Evolutionary conservation across 1,140 invertebrate species (phyloP).

Genomic region (Aphaenogaster rudis): DNA sequence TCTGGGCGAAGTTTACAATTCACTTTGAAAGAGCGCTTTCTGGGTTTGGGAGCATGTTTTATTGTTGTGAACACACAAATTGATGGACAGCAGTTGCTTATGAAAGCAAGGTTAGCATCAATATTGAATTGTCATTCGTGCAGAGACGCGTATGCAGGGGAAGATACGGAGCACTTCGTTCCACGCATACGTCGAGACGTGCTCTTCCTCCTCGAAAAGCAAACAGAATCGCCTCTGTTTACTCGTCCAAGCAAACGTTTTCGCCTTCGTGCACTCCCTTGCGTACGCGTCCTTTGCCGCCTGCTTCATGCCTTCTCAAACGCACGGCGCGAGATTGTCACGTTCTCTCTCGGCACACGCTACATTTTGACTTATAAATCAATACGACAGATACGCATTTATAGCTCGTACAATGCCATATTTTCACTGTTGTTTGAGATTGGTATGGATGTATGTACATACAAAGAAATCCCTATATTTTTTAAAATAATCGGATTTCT

Average conservation of each 20-base stretch:
- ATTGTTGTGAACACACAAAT: conserved; percentile 64
- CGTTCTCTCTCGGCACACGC: conserved; percentile 5
- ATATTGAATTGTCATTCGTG: conserved; percentile 68
- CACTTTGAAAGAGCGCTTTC: conserved; percentile 52
- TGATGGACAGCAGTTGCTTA: conserved; percentile 62
- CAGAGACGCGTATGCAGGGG: conserved; percentile 14
- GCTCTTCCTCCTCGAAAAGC: conserved; percentile 52
- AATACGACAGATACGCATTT: conserved; percentile 32
- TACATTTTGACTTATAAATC: conserved; percentile 53
- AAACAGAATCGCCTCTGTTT: conserved; percentile 65
- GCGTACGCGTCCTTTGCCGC: conserved; percentile 26
- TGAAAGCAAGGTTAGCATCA: conserved; percentile 67
- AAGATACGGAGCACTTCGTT: conserved; percentile 25
- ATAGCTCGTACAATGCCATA: conserved; percentile 5
- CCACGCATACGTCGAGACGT: conserved; percentile 24
- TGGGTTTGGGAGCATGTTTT: conserved; percentile 56
- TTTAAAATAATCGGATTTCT: conserved; percentile 30
- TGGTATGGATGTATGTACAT: not conserved
- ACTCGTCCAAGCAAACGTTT: conserved; percentile 62
- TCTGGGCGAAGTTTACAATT: conserved; percentile 55
- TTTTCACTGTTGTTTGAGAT: not conserved
- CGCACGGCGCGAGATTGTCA: conserved; percentile 20
- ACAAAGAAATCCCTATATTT: conserved; percentile 28
- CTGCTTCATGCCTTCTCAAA: not conserved
- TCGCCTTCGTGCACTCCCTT: conserved; percentile 42